phyloP scores from a whole-genome alignment of 2,113 vertebrate genomes.

The Jaculus jaculus region DNA sequence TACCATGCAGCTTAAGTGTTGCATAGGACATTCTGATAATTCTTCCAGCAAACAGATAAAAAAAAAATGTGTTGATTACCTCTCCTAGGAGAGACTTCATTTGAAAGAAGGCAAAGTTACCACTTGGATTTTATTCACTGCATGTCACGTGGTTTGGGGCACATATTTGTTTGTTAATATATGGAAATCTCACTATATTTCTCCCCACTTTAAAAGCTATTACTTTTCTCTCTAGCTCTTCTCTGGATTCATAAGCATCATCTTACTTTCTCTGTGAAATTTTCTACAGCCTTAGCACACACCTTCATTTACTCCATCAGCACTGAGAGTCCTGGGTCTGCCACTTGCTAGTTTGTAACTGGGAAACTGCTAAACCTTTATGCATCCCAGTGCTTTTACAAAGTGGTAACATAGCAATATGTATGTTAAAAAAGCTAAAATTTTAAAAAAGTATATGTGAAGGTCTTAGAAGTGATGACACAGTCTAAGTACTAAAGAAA shows the following conservation, averaged over 20 bases:
- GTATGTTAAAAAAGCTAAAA: background rate
- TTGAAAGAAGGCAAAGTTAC: slow-evolving; percentile 9
- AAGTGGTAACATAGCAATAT: background rate
- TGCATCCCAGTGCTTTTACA: background rate
- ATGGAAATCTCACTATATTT: background rate
- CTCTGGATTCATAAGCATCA: background rate
- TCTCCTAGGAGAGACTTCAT: background rate
- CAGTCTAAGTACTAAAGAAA: background rate
- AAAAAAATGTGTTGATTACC: background rate
- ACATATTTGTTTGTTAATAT: background rate
- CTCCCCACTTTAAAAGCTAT: background rate
- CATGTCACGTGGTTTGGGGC: background rate
- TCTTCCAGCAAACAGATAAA: background rate
- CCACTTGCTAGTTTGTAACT: background rate
- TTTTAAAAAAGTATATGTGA: background rate
- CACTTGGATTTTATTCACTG: background rate
- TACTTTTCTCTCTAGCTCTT: background rate
- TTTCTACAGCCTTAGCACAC: background rate
- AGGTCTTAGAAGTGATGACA: background rate
- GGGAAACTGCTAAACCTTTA: background rate
- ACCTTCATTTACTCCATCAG: background rate
- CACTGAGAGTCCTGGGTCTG: background rate
- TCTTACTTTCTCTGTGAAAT: background rate
- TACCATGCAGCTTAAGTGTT: background rate
- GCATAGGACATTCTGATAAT: background rate